Conservation (phyloP, 2,888 invertebrate species). For the Macaria notata region DNA sequence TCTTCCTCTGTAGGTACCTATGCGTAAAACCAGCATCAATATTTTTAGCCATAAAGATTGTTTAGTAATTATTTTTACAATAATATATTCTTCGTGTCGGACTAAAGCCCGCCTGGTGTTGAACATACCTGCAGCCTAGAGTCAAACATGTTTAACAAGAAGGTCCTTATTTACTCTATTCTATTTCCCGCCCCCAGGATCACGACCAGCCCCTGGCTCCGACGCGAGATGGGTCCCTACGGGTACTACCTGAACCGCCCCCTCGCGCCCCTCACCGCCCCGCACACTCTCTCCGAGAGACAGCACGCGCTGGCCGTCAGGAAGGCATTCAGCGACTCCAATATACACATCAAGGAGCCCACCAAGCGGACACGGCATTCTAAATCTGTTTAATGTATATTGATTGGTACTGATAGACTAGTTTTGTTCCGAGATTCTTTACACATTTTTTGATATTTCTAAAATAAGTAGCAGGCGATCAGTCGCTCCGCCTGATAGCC, state of each 20-base stretch:
- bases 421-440: too few species aligned
- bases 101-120: too few species aligned
- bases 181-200: conserved; percentile 62
- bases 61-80: too few species aligned
- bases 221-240: conserved; percentile 83
- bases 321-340: conserved; percentile 66
- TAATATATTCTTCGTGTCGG: too few species aligned
- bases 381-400: conserved; percentile 57
- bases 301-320: conserved; percentile 48
- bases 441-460: not conserved
- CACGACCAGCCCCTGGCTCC: conserved; percentile 80
- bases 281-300: conserved; percentile 39
- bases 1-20: too few species aligned
- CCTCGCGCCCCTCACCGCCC: conserved; percentile 47
- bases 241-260: conserved; percentile 83
- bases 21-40: too few species aligned
- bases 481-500: too few species aligned
- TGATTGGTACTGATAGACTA: too few species aligned
- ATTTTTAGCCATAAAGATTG: too few species aligned
- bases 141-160: too few species aligned
- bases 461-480: not conserved
- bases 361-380: conserved; percentile 64
- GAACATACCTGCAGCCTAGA: too few species aligned
- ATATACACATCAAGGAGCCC: conserved; percentile 56
- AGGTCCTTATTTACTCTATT: too few species aligned